Evolutionary conservation across 2,113 vertebrate species (phyloP), one percentile per base, ranked within the genome.

Genomic region (Fregetta grallaria): DNA sequence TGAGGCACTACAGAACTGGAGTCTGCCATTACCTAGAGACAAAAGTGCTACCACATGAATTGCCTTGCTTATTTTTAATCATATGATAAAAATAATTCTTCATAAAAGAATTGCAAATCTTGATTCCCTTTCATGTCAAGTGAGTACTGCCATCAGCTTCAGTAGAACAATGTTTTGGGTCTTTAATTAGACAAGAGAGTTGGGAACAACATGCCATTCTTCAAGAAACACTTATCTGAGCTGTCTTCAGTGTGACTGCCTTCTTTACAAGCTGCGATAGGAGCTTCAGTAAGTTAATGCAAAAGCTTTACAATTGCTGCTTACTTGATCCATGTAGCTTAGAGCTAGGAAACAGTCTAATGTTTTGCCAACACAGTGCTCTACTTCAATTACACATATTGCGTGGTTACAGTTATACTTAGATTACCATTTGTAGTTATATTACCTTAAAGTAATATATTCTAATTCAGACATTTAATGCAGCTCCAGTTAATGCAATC

Each of bases 291-390:
- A 78, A 83, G 56, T 73, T 84, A 87, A 65, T 58, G 70, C 34
- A 73, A 76, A 88, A 97, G 36, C 45, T 88, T 92, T 76, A 66
- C 86, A 90, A 73, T 71, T 77, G 55, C 66, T 70, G 47, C 93
- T 93, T 76, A n/a, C 34, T 95, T 86, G 65, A 95, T 96, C 86
- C 65, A 12, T 61, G 78, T 58, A 95, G 72, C 55, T 82, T 26
- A 66, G 55, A 88, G 71, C 40, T 52, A 15, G 73, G 77, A 93
- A 93, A 62, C 53, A 92, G 92, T 30, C 45, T 22, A 34, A 82
- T 95, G 90, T 96, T 97, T 97, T 95, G 95, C 76, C 94, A 94
- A 95, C 91, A 91, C 47, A 15, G 82, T 23, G 30, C 62, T 82
- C 89, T 95, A 61, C 94, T 96, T 97, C 94, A 82, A 89, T 86